These are phyloP conservation scores for Zygaena filipendulae DNA, from an alignment of 2,888 invertebrate species.

Conservation along the genomic window DNA sequence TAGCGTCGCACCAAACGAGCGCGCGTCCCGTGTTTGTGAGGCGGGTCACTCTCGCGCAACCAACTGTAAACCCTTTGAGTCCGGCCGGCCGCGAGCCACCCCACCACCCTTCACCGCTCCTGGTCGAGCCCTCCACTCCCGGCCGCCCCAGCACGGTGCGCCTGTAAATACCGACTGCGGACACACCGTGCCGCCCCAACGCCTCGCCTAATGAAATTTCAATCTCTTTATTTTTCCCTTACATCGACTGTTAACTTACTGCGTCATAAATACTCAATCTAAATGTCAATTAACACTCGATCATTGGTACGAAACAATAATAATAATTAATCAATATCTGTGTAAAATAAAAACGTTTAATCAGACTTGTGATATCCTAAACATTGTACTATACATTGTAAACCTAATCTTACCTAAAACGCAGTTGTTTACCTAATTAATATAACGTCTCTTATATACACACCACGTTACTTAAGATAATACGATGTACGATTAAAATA, in stretches of 20 bases:
- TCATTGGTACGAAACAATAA: no score
- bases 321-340: no score
- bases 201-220: slow-evolving; percentile 65
- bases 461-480: no score
- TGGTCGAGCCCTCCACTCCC: slow-evolving; percentile 15
- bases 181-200: slow-evolving; percentile 58
- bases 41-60: slow-evolving; percentile 66
- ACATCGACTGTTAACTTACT: slow-evolving; percentile 27
- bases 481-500: no score
- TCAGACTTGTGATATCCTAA: no score
- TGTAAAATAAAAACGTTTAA: no score
- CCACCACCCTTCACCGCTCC: slow-evolving; percentile 18
- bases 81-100: slow-evolving; percentile 47
- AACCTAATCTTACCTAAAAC: no score
- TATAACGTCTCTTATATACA: no score
- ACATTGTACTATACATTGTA: no score
- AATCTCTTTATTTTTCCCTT: slow-evolving; percentile 46
- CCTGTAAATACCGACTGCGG: slow-evolving; percentile 47
- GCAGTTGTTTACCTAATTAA: no score
- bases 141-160: slow-evolving; percentile 15
- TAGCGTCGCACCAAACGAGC: no score
- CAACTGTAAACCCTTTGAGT: slow-evolving; percentile 66
- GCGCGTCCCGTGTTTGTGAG: slow-evolving; percentile 54
- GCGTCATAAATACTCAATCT: slow-evolving; percentile 33
- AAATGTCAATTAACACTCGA: slow-evolving; percentile 26